Percentiles rank a stretch among this genome's conserved stretches.
Conservation (phyloP, 2,888 invertebrate genomes). For the Biston stratarius region DNA sequence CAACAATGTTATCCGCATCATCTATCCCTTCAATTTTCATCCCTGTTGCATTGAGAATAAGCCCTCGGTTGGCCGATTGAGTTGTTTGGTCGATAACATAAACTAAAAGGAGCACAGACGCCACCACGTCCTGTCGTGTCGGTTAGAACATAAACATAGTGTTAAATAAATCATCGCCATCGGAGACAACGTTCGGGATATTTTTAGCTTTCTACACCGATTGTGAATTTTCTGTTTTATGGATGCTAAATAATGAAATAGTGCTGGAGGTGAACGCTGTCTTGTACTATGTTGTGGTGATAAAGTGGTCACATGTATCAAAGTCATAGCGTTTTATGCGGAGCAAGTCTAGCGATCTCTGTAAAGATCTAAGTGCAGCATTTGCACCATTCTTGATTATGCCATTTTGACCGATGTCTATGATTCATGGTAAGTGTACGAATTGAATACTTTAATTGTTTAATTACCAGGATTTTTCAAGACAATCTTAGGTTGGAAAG, state of each 20-base stretch:
- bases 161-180: conserved; percentile 83
- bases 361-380: not conserved
- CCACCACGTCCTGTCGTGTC: conserved; percentile 67
- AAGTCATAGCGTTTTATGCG: not conserved
- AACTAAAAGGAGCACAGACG: conserved; percentile 69
- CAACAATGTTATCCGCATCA: conserved; percentile 32
- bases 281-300: conserved; percentile 19
- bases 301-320: conserved; percentile 8
- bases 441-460: too few relatives aligned
- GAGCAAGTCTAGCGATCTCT: not conserved
- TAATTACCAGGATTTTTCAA: too few relatives aligned
- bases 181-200: conserved; percentile 71
- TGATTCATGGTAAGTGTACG: too few relatives aligned
- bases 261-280: conserved; percentile 21
- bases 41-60: conserved; percentile 44
- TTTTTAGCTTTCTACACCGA: conserved; percentile 61
- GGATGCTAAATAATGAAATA: conserved; percentile 50
- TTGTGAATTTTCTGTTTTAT: conserved; percentile 62
- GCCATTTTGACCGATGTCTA: too few relatives aligned
- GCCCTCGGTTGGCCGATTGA: conserved; percentile 23
- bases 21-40: conserved; percentile 42
- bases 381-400: not conserved
- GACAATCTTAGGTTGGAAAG: too few relatives aligned
- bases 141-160: conserved; percentile 73
- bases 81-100: conserved; percentile 59